Conservation (phyloP, 1,140 invertebrate genomes). For the Helicoverpa zea region DNA sequence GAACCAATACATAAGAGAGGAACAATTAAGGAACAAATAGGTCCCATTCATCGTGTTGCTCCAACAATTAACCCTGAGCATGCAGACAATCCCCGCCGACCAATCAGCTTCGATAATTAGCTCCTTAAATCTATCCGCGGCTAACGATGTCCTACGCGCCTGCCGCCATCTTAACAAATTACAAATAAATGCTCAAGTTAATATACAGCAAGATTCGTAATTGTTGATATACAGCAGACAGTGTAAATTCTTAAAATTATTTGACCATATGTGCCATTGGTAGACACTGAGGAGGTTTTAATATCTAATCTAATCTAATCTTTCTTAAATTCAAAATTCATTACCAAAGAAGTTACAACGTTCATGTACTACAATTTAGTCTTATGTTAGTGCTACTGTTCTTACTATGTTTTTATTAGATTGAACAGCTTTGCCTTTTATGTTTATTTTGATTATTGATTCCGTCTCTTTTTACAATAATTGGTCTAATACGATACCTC, state of each 20-base stretch:
- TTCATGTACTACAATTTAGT: too few relatives aligned
- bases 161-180: neutral
- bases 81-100: neutral
- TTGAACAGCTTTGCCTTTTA: too few relatives aligned
- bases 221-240: neutral
- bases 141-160: slow-evolving; percentile 25
- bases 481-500: neutral
- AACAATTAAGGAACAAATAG: slow-evolving; percentile 26
- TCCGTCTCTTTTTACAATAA: neutral
- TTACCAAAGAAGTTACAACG: too few relatives aligned
- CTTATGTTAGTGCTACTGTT: too few relatives aligned
- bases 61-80: slow-evolving; percentile 6
- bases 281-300: neutral
- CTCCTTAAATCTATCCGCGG: slow-evolving; percentile 25
- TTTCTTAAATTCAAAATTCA: too few relatives aligned
- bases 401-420: too few relatives aligned
- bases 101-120: slow-evolving; percentile 26
- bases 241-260: neutral
- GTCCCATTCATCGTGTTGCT: neutral
- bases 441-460: too few relatives aligned
- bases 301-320: too few relatives aligned
- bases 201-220: neutral
- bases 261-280: neutral
- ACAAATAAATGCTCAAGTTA: neutral
- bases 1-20: slow-evolving; percentile 16